Conservation (phyloP, 2,888 invertebrate species). For the Protodeltote pygarga region DNA sequence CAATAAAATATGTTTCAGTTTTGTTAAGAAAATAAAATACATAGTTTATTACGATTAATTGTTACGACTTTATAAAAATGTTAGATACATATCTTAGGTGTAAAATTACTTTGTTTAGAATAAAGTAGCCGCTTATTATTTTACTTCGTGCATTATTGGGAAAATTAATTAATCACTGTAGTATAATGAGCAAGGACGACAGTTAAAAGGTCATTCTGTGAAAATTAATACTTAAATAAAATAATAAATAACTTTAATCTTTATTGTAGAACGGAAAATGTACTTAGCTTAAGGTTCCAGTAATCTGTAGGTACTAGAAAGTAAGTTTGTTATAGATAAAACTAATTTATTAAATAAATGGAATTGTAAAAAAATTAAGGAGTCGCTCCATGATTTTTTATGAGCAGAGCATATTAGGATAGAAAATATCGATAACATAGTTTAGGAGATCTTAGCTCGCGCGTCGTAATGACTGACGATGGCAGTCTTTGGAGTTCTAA, state of each 20-base stretch:
- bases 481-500: too few relatives aligned
- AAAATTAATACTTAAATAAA: too few relatives aligned
- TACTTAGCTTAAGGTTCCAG: conserved; percentile 7
- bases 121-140: conserved; percentile 15
- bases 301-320: conserved; percentile 4
- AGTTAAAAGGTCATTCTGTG: conserved; percentile 30
- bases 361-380: neutral
- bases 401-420: too few relatives aligned
- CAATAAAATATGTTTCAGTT: neutral
- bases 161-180: conserved; percentile 38
- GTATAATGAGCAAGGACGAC: conserved; percentile 15
- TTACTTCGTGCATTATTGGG: conserved; percentile 25
- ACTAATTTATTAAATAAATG: conserved; percentile 2
- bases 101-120: conserved; percentile 20
- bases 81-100: conserved; percentile 32
- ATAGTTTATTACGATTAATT: neutral
- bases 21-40: neutral
- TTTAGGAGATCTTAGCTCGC: too few relatives aligned
- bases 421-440: too few relatives aligned
- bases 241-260: conserved; percentile 31
- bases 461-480: too few relatives aligned
- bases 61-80: conserved; percentile 24
- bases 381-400: too few relatives aligned
- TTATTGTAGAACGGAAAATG: conserved; percentile 13
- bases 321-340: conserved; percentile 5